Conservation (phyloP, 35 echinoderm and acorn worm species). For the Patiria miniata region DNA sequence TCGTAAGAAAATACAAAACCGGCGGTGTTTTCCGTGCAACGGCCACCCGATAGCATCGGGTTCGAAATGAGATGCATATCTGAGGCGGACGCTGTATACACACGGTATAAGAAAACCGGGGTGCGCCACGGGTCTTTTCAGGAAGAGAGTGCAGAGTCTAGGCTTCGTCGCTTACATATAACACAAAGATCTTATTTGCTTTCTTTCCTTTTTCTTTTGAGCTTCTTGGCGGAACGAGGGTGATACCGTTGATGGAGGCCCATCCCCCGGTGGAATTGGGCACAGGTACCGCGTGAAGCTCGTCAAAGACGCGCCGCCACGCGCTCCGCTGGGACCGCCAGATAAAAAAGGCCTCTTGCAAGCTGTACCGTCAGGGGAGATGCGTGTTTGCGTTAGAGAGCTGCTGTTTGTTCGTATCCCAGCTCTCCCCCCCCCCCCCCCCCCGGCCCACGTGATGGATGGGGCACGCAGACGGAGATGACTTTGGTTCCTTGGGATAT, state of each 20-base stretch:
- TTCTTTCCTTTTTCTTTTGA: too few species aligned
- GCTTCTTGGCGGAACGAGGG: neutral
- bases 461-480: neutral
- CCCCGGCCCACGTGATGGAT: neutral
- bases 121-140: constrained; percentile 14
- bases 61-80: constrained; percentile 6
- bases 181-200: too few species aligned
- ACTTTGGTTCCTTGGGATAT: constrained; percentile 14
- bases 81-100: constrained; percentile 12
- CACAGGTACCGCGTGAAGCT: constrained; percentile 10
- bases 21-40: constrained; percentile 2
- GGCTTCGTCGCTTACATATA: neutral
- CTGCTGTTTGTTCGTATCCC: neutral
- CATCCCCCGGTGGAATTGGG: constrained; percentile 23
- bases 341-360: constrained; percentile 2
- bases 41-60: constrained; percentile 25
- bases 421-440: neutral
- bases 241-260: constrained; percentile 24
- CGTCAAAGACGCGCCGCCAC: constrained; percentile 18
- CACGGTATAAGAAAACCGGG: neutral
- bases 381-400: constrained; percentile 21
- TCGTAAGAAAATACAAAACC: constrained; percentile 25
- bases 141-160: neutral
- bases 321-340: neutral
- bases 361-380: neutral